Base-by-base conservation (phyloP, 2,797 vertebrate genomes). In the Kryptolebias ocellatus region DNA sequence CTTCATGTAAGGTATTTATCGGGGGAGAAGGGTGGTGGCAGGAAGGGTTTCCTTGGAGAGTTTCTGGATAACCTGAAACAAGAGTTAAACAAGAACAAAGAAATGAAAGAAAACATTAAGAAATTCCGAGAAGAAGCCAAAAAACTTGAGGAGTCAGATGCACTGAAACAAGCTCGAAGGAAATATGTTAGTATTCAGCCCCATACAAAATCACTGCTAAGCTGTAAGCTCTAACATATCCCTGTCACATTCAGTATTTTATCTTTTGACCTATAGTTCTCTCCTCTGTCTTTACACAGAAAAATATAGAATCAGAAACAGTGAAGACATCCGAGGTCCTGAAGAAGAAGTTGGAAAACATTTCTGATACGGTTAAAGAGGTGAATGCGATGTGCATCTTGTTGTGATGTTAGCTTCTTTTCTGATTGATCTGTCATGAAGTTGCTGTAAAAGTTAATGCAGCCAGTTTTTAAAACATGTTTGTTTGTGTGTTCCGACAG, bases 261-360 rank as follows among this genome's bases (percentile, higher is more conserved):
- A 17, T 17, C 4, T 16, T 50, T 50, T 67, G 28, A 29, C 9
- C 8, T 51, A 18, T 28, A 2, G 2, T 50, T 6, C 1, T 0
- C 28, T 18, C 5, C 1, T 2, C 3, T 47, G 0, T 64, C 16
- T 68, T 59, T 61, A 20, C 50, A 1, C 44, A 99, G 97, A 97
- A 96, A 99, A 96, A 87, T 7, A 98, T 99, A 1, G 98, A 99
- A 60, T 98, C 97, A 0, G 97, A 99, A 92, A 99, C 98, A 0
- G 93, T 91, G 50, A 96, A 95, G 78, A 98, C 97, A 0, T 96
- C 98, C 0, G 96, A 97, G 67, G 95, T 96, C 65, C 91, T 99
- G 12, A 96, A 90, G 89, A 98, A 96, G 92, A 98, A 95, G 65
- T 66, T 99, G 1, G 97, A 78, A 64, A 94, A 92, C 57, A 72